Evolutionary conservation across 2,888 invertebrate genomes (phyloP).

Genomic region (Lasioglossum morio): DNA sequence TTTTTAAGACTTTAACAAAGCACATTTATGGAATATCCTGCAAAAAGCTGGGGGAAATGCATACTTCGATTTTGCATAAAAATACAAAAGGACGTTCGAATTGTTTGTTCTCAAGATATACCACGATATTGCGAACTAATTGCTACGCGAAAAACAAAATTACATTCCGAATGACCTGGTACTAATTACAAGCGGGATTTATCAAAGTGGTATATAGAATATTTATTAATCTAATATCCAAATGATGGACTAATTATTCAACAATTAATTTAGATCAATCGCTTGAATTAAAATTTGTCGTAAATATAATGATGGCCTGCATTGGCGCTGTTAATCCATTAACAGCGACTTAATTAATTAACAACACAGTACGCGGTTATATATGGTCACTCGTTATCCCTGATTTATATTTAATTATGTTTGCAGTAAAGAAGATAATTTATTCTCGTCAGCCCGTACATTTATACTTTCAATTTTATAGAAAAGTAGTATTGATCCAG

Average conservation of each 20-base stretch:
- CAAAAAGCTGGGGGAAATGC: too few relatives aligned
- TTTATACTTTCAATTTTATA: background rate
- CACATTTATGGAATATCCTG: too few relatives aligned
- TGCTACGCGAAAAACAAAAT: too few relatives aligned
- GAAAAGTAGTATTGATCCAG: background rate
- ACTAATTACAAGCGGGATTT: background rate
- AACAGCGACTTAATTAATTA: conserved; percentile 16
- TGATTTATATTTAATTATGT: background rate
- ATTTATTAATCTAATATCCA: background rate
- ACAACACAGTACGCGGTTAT: background rate
- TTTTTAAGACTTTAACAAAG: too few relatives aligned
- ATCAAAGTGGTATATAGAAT: background rate
- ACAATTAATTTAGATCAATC: conserved; percentile 20
- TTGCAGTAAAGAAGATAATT: background rate
- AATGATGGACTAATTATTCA: background rate
- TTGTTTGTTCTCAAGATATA: too few relatives aligned
- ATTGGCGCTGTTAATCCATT: conserved; percentile 3
- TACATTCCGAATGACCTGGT: too few relatives aligned
- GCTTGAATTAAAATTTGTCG: background rate
- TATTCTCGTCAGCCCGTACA: background rate
- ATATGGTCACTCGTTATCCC: background rate
- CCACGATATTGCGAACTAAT: too few relatives aligned
- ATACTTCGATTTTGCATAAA: too few relatives aligned
- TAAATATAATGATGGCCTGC: background rate
- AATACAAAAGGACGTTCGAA: too few relatives aligned